These are phyloP conservation scores for Mesochorus sp. DNA, from an alignment of 2,888 invertebrate genomes.

Conservation along the genomic window DNA sequence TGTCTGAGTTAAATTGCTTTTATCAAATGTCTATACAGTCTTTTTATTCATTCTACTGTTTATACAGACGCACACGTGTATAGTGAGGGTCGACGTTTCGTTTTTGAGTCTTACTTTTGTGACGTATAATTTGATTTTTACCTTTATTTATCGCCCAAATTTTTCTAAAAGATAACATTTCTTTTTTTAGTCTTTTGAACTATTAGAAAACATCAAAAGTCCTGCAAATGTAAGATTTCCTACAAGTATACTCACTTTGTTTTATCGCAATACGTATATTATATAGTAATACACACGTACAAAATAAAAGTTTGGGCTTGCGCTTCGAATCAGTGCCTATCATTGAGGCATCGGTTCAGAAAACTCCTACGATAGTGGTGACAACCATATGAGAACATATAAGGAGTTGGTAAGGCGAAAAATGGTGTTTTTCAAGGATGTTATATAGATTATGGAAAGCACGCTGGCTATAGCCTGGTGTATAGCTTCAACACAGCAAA, in stretches of 20 bases:
- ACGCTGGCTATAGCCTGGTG: conserved; percentile 29
- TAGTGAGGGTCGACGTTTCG: neutral
- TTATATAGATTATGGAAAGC: conserved; percentile 43
- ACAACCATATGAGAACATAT: neutral
- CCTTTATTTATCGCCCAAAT: too few relatives aligned
- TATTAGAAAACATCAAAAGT: too few relatives aligned
- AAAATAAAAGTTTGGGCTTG: neutral
- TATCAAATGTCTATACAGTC: neutral
- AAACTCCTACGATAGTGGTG: conserved; percentile 18
- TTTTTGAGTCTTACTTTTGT: neutral
- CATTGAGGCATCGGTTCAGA: conserved; percentile 11
- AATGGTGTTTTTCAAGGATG: conserved; percentile 36
- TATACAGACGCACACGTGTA: neutral
- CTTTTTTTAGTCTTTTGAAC: neutral
- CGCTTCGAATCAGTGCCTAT: neutral
- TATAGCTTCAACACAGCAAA: conserved; percentile 35
- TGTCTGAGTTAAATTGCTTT: conserved; percentile 23
- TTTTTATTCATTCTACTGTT: neutral
- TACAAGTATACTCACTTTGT: too few relatives aligned
- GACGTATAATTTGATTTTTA: too few relatives aligned
- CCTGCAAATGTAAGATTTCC: too few relatives aligned
- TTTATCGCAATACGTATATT: too few relatives aligned
- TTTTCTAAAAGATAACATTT: neutral
- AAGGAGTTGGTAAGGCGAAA: neutral
- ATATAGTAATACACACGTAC: neutral